Evolutionary conservation across 2,888 invertebrate species (phyloP).

Genomic region (Thereva nobilitata): DNA sequence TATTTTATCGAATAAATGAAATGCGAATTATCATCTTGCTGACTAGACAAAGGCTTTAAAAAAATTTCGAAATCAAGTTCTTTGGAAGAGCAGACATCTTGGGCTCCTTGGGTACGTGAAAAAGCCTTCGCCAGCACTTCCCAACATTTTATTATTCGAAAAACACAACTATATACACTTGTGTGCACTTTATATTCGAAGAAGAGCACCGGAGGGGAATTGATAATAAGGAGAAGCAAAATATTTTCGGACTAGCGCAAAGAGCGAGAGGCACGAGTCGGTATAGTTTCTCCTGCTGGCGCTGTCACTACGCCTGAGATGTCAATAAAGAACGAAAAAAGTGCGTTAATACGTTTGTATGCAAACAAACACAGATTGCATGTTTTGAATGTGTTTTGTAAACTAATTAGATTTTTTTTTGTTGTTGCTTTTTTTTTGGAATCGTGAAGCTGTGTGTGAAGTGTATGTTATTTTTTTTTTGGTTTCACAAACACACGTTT

Average conservation of each 20-base stretch:
- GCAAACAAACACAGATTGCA: constrained; percentile 1
- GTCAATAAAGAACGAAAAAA: constrained; percentile 30
- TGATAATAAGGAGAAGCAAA: background rate
- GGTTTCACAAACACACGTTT: no score
- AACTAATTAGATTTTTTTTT: background rate
- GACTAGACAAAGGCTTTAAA: constrained; percentile 15
- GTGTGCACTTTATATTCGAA: background rate
- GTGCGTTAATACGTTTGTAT: constrained; percentile 28
- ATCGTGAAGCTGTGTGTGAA: background rate
- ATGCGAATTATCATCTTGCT: constrained; percentile 9
- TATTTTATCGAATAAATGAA: background rate
- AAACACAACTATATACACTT: background rate
- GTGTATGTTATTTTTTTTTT: background rate
- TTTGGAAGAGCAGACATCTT: constrained; percentile 30
- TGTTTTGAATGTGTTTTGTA: constrained; percentile 14
- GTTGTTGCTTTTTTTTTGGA: background rate
- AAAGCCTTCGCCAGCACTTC: constrained; percentile 19
- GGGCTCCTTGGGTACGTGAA: constrained; percentile 18
- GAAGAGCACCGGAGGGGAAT: constrained; percentile 2
- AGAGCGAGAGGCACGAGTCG: background rate
- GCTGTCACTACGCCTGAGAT: constrained; percentile 21
- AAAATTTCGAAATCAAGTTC: constrained; percentile 16
- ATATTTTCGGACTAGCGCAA: background rate
- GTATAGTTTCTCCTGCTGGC: constrained; percentile 9
- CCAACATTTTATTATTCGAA: constrained; percentile 24